Evolutionary conservation across 2,888 invertebrate genomes (phyloP), one percentile per base, ranked within the genome.

Genomic region (Acronicta alni): DNA sequence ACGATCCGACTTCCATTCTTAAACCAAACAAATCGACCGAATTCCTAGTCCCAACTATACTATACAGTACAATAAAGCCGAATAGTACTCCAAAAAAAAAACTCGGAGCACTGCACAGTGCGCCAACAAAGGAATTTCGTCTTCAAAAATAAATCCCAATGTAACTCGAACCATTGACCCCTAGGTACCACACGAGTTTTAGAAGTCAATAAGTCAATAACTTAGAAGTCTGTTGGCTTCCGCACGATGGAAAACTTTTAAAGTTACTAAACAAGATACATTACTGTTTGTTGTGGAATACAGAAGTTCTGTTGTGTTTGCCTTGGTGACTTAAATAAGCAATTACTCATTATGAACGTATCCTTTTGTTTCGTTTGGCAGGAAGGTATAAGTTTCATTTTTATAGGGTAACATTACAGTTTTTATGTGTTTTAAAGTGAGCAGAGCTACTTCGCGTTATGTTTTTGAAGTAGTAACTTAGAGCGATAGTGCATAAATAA

Each of bases 251-350:
- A 76, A 83, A 82, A 80, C 75, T 83, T 80, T 79, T 75, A 78
- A 83, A 77, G 75, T 81, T 60, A 55, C 79, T 80, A 83, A 85
- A 84, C 75, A 86, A 85, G 86, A 86, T 82, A 84, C 82, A 86
- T 84, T 75, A 79, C 77, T 82, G 77, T 84, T 84, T 73, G 64
- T 57, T 47, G 48, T 67, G 65, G 57, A 62, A 69, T 59, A 60
- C 53, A 61, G 35, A 32, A 59, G 44, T 65, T 37, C 45, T 42
- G 46, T 62, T 49, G 42, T 48, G 59, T 48, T 61, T 65, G 51
- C 61, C 26, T 48, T 41, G 63, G 67, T 51, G 67, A 60, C 67
- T 73, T 79, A 70, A 77, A 62, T 66, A 67, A 53, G 61, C 64
- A 61, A 73, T 77, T 75, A 77, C 63, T 78, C 67, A 78, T 76